Conservation (phyloP, 2,797 vertebrate genomes). For the Lerista edwardsae region DNA sequence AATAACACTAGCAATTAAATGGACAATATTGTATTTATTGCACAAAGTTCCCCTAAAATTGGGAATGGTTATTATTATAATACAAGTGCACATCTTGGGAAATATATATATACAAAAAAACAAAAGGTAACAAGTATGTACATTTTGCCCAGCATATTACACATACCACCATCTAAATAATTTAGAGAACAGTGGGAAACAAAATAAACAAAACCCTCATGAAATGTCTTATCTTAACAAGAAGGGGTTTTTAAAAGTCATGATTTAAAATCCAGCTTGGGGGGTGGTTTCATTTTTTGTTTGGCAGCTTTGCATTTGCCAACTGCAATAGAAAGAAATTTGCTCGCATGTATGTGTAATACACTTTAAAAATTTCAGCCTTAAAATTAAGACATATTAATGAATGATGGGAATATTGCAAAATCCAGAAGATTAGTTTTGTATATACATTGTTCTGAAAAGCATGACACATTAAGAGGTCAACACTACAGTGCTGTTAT, state of each 20-base stretch:
- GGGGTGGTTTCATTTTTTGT: constrained; percentile 51
- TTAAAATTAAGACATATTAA: constrained; percentile 79
- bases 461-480: constrained; percentile 40
- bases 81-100: constrained; percentile 89
- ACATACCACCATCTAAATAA: constrained; percentile 84
- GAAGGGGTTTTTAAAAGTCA: constrained; percentile 46
- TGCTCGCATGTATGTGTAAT: constrained; percentile 61
- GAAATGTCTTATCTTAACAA: constrained; percentile 69
- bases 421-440: constrained; percentile 67
- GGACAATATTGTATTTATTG: constrained; percentile 92
- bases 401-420: constrained; percentile 60
- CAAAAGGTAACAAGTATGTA: constrained; percentile 88
- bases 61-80: constrained; percentile 90
- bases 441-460: constrained; percentile 59
- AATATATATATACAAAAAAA: constrained; percentile 95
- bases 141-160: constrained; percentile 86
- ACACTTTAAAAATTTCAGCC: constrained; percentile 69
- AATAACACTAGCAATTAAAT: constrained; percentile 66
- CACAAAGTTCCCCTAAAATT: constrained; percentile 99
- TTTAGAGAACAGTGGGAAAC: constrained; percentile 80
- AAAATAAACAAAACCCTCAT: constrained; percentile 48
- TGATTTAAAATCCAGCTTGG: constrained; percentile 64
- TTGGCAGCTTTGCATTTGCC: constrained; percentile 72
- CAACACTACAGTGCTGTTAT: constrained; percentile 52
- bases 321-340: constrained; percentile 64